Percentiles rank a stretch among this genome's conserved stretches.
Conservation (phyloP, 2,888 invertebrate species). For the Uloborus plumipes region DNA sequence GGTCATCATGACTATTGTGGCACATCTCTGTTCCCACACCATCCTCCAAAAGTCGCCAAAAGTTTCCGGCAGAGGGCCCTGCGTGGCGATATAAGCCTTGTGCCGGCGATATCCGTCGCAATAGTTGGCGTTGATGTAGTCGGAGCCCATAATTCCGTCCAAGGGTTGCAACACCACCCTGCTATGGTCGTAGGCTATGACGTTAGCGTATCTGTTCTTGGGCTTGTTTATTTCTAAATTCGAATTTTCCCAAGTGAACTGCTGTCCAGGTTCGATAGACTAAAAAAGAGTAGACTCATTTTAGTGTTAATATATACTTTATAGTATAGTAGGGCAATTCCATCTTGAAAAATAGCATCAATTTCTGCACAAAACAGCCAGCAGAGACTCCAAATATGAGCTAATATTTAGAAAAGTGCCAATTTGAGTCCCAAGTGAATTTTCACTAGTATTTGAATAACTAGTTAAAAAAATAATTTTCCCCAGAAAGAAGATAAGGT, state of each 20-base stretch:
- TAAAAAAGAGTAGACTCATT: too few species aligned
- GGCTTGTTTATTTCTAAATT: conserved; percentile 98
- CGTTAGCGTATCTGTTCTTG: conserved; percentile 99
- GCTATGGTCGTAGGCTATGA: conserved; percentile 98
- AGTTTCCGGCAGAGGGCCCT: conserved; percentile 96
- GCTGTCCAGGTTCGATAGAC: conserved; percentile 98
- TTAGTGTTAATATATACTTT: too few species aligned
- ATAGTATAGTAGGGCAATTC: too few species aligned
- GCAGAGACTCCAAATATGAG: too few species aligned
- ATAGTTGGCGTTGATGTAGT: conserved; percentile 99
- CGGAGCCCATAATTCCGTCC: conserved; percentile 90
- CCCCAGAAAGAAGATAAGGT: too few species aligned
- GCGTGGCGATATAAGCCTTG: conserved; percentile 98
- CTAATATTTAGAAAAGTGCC: too few species aligned
- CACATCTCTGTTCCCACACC: conserved; percentile 97
- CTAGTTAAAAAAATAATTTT: too few species aligned
- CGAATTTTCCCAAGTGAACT: conserved; percentile 99
- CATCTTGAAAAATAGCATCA: too few species aligned
- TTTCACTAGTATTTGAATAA: too few species aligned
- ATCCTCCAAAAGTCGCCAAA: conserved; percentile 99
- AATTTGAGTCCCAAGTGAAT: too few species aligned
- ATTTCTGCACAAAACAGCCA: too few species aligned
- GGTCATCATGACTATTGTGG: conserved; percentile 99
- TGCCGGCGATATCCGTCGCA: conserved; percentile 99
- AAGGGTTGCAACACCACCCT: conserved; percentile 92